phyloP scores from a whole-genome alignment of 64 coral and sea anemone species.

The Anthopleura sola region DNA sequence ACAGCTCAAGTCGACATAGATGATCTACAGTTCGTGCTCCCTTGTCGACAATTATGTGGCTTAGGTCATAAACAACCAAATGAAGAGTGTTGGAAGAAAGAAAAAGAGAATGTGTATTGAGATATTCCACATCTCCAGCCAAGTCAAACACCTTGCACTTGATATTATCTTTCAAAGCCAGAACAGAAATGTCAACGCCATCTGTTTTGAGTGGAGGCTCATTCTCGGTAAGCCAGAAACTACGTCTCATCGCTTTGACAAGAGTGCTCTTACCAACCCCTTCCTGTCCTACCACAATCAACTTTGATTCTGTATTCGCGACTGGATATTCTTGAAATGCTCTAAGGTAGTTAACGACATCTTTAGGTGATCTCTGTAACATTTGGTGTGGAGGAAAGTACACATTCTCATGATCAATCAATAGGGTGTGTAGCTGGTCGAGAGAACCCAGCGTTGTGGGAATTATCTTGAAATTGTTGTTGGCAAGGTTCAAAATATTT shows the following conservation, averaged over 20 bases:
- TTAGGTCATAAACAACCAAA: conserved; percentile 73
- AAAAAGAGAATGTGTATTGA: conserved; percentile 72
- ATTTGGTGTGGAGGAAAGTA: not conserved
- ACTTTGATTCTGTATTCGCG: not conserved
- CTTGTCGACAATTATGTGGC: conserved; percentile 35
- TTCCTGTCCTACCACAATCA: conserved; percentile 14
- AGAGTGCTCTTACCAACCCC: conserved; percentile 38
- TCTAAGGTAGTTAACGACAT: not conserved
- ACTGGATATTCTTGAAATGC: conserved; percentile 5
- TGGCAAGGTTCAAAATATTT: conserved; percentile 17
- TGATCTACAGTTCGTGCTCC: conserved; percentile 32
- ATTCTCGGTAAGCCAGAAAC: not conserved
- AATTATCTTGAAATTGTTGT: conserved; percentile 1
- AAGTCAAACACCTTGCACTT: conserved; percentile 63
- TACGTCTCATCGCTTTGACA: conserved; percentile 15
- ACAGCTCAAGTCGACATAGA: conserved; percentile 66
- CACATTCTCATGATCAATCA: not conserved
- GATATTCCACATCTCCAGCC: conserved; percentile 60
- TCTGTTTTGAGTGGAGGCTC: conserved; percentile 45
- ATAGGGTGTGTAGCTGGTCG: not conserved
- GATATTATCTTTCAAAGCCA: conserved; percentile 38
- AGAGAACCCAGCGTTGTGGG: not conserved
- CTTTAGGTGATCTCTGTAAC: not conserved
- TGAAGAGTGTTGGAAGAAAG: conserved; percentile 78
- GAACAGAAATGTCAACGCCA: conserved; percentile 49